Evolutionary conservation across 2,113 vertebrate genomes (phyloP).

Genomic region (Ctenodactylus gundi): DNA sequence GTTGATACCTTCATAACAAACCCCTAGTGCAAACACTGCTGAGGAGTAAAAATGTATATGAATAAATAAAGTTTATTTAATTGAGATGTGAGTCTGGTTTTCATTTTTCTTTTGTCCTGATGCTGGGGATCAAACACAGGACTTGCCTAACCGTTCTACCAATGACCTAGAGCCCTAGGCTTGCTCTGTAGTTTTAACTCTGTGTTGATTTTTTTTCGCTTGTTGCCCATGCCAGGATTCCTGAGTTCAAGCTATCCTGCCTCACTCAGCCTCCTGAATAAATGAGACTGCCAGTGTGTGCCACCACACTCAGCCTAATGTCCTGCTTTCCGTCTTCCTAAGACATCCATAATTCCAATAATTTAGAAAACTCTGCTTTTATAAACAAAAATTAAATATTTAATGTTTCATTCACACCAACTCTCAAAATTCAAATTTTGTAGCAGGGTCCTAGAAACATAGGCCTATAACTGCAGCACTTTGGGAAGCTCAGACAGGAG

Average conservation of each 20-base stretch:
- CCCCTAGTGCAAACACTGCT: background rate
- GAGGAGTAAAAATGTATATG: background rate
- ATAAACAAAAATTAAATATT: background rate
- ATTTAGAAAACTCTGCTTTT: background rate
- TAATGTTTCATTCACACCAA: background rate
- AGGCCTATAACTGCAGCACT: no score
- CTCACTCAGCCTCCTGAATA: background rate
- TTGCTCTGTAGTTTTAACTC: background rate
- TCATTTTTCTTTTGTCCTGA: background rate
- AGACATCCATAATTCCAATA: background rate
- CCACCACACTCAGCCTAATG: background rate
- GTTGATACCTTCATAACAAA: background rate
- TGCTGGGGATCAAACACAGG: background rate
- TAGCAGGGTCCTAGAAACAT: no score
- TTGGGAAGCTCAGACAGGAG: no score
- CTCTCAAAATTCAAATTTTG: background rate
- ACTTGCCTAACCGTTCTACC: background rate
- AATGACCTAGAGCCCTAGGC: background rate
- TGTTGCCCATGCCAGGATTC: background rate
- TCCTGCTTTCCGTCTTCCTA: background rate
- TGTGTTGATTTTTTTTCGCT: background rate
- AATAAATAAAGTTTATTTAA: background rate
- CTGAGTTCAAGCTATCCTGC: background rate
- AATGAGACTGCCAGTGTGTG: background rate
- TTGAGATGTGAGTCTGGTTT: background rate